Evolutionary conservation across 2,888 invertebrate species (phyloP).

Genomic region (Andrena marginata): DNA sequence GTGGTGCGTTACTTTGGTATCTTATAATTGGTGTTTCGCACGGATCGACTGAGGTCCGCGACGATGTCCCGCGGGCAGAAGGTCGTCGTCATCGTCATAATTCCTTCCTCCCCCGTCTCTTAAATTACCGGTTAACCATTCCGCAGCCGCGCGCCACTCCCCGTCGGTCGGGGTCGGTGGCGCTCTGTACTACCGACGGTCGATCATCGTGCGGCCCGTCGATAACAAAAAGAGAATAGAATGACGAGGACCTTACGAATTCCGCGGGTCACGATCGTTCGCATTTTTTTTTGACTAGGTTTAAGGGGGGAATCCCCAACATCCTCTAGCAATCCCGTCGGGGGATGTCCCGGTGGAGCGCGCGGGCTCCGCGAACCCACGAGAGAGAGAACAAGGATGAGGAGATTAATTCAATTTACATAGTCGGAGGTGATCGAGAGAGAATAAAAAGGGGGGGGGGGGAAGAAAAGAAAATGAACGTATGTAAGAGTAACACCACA

Average conservation of each 20-base stretch:
- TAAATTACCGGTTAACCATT: background rate
- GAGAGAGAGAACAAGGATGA: constrained; percentile 53
- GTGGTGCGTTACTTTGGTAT: constrained; percentile 81
- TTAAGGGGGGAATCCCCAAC: constrained; percentile 19
- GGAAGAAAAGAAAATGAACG: too few relatives aligned
- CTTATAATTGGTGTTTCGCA: constrained; percentile 71
- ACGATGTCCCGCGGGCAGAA: constrained; percentile 52
- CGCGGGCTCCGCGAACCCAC: constrained; percentile 32
- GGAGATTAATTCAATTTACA: constrained; percentile 29
- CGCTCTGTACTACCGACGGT: background rate
- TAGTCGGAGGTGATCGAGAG: constrained; percentile 38
- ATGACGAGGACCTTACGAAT: constrained; percentile 48
- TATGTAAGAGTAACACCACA: constrained; percentile 29
- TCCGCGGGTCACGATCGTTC: constrained; percentile 48
- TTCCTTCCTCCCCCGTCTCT: background rate
- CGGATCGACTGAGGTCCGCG: constrained; percentile 62
- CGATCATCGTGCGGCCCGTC: constrained; percentile 8
- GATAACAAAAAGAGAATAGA: too few relatives aligned
- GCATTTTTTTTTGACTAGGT: constrained; percentile 51
- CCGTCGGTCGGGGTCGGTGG: background rate
- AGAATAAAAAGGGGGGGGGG: background rate
- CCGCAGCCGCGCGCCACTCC: background rate
- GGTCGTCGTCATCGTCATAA: constrained; percentile 47
- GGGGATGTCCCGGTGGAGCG: constrained; percentile 15
- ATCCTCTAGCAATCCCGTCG: constrained; percentile 2